Base-by-base conservation (phyloP, 53 echinoderm and acorn worm species). In the Mesocentrotus franciscanus region DNA sequence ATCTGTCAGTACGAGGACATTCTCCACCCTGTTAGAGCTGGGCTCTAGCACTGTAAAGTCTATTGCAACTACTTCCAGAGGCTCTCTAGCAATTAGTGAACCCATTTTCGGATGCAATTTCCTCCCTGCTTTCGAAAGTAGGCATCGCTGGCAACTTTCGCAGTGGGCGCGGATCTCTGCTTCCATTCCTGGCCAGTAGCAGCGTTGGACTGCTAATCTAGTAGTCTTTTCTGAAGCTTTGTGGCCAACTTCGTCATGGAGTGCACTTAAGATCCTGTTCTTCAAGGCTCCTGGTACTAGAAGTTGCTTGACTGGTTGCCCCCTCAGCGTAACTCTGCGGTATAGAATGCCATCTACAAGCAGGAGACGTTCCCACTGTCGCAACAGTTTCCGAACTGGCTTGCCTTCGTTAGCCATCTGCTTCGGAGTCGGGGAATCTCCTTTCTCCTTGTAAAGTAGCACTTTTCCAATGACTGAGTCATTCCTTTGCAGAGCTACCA, bases 1-100 rank as follows among this genome's bases (percentile, higher is more conserved):
- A 61, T 98, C 98, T 0, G 97, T 97, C 33, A 96, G 30, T 10
- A 96, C 96, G 1, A 97, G 95, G 14, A 97, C 95, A 68, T 96
- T 97, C 90, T 97, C 97, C 2, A 75, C 75, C 13, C 75, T 75
- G 32, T 12, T 75, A 75, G 75, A 75, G 30, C 75, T 75, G 95
- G 83, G 83, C 83, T 83, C 83, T 49, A 83, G 9, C 83, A 83
- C 18, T 1, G 83, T 83, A 49, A 83, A 83, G 49, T 83, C 83
- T 8, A 83, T 83, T 4, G 83, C 83, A 16, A 83, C 49, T 17
- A 83, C 49, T 83, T 83, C 83, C 18, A 83, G 66, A 10, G 96
- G 96, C 27, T 39, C 55, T 42, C 92, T 97, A 0, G 96, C 97
- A 1, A 75, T 93, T 0, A 97, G 78, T 2, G 96, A 95, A 0